Evolutionary conservation across 2,113 vertebrate genomes (phyloP), one percentile per base, ranked within the genome.

Genomic region (Podiceps cristatus): DNA sequence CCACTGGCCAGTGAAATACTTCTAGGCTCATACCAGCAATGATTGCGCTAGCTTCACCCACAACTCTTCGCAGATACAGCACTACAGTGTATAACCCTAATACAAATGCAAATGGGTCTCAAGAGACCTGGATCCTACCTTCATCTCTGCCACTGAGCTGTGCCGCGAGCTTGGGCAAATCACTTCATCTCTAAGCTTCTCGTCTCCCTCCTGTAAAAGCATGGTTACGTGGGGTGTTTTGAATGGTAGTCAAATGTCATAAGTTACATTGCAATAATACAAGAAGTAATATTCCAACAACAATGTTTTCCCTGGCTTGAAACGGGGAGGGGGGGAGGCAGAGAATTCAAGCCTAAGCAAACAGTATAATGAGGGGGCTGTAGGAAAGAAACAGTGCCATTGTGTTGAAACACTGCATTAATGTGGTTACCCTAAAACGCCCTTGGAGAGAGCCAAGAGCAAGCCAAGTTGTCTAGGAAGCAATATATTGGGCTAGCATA

Each of bases 61-160:
- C 18, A 40, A 3, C 10, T 11, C 4, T 37, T 75, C 2, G 1
- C 17, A 58, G 33, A 14, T 4, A 15, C 0, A 69, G 33, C 35
- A 31, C 50, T n/a, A 2, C 19, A 40, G 5, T 8, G 5, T 40
- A 62, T 14, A 35, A 20, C 24, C 12, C 33, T 42, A 66, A 60
- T 13, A 49, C 29, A 37, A 86, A 27, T 27, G 56, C 12, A 52
- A 64, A 77, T 14, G 11, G 13, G 18, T 58, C 47, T 69, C 29
- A 33, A 59, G 62, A 45, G 19, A 69, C 37, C 7, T 2, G 0
- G 8, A 18, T 72, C 19, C 52, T 37, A 37, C 45, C 35, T 67
- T 60, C 18, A 16, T 29, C 31, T 49, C 12, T 56, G 35, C 23
- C 66, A 73, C 52, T 19, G 47, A 66, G 27, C 22, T 83, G 13